These are phyloP conservation scores for Ramphastos sulfuratus DNA, from an alignment of 2,113 vertebrate species.

Conservation along the genomic window DNA sequence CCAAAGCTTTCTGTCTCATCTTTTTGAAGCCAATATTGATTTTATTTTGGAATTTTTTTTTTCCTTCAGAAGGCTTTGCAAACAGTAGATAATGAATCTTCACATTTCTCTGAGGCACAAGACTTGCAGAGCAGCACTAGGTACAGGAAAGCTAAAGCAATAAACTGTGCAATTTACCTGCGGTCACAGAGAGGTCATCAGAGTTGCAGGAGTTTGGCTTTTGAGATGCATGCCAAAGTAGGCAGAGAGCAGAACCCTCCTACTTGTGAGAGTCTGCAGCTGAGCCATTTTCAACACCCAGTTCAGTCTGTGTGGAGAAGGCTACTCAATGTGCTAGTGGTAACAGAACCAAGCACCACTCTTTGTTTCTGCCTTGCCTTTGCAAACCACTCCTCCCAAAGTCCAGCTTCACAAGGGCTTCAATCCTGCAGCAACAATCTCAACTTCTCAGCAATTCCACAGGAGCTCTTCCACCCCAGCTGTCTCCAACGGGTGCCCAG, in stretches of 20 bases:
- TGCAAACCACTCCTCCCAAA: background rate
- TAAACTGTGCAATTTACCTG: background rate
- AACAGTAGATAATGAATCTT: background rate
- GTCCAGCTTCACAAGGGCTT: background rate
- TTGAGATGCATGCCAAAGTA: background rate
- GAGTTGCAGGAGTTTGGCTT: background rate
- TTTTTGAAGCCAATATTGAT: conserved; percentile 29
- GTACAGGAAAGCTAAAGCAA: background rate
- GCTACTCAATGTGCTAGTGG: background rate
- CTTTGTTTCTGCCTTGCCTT: background rate
- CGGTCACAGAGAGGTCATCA: background rate
- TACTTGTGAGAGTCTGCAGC: background rate
- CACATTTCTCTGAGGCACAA: background rate
- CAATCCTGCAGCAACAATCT: background rate
- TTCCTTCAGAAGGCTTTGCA: background rate
- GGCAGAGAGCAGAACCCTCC: background rate
- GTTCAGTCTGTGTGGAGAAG: background rate
- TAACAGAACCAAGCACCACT: background rate
- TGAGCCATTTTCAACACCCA: background rate
- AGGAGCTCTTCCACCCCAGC: background rate
- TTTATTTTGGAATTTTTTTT: background rate
- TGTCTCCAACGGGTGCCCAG: background rate
- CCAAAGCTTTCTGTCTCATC: conserved; percentile 1
- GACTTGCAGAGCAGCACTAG: background rate
- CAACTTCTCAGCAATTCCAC: background rate